Evolutionary conservation across 1,140 invertebrate genomes (phyloP).

Genomic region (Ceratina japonica): DNA sequence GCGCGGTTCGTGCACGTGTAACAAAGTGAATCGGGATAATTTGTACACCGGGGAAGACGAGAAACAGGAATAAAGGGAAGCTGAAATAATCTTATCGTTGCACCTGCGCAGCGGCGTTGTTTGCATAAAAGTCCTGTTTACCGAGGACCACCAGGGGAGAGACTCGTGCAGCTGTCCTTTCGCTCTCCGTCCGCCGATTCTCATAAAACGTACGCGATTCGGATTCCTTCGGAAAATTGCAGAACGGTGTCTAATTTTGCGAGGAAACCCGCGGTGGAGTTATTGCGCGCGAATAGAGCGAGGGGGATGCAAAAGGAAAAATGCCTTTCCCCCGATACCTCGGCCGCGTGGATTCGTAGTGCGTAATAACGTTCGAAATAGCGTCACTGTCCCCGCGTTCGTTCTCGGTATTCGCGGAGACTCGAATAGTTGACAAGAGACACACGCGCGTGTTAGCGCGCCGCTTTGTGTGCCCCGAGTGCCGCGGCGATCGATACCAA

Average conservation of each 20-base stretch:
- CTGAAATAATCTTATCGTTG: background rate
- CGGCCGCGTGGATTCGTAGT: slow-evolving; percentile 13
- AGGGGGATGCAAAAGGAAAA: background rate
- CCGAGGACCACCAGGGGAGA: background rate
- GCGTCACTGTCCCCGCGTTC: background rate
- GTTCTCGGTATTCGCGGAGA: background rate
- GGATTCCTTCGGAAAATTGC: too few relatives aligned
- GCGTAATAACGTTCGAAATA: slow-evolving; percentile 37
- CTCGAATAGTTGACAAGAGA: background rate
- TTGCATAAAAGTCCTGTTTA: slow-evolving; percentile 11
- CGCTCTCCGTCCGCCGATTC: background rate
- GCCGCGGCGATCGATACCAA: background rate
- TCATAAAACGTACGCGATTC: background rate
- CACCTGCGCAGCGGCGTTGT: background rate
- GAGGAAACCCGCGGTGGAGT: too few relatives aligned
- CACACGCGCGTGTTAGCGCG: too few relatives aligned
- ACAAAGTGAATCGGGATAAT: background rate
- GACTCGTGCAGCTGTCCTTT: background rate
- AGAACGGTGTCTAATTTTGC: too few relatives aligned
- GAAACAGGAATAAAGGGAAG: background rate
- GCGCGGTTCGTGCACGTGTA: background rate
- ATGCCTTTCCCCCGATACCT: background rate
- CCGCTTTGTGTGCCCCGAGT: too few relatives aligned
- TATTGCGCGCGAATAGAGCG: too few relatives aligned
- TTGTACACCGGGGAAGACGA: background rate